Conservation (phyloP, 2,113 vertebrate genomes). For the Hippocampus mohnikei region DNA sequence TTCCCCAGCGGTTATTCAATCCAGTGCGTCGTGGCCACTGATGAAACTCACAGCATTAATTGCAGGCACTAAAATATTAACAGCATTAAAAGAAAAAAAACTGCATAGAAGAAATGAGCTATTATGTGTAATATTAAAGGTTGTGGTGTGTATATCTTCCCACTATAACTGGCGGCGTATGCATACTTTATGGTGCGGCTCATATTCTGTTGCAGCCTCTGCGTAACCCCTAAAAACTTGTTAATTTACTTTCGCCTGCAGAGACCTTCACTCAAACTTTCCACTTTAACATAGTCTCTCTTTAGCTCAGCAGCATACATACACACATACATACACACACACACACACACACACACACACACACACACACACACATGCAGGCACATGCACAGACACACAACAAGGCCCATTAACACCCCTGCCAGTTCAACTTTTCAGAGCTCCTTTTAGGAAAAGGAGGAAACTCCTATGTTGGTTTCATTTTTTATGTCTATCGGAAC, state of each 20-base stretch:
- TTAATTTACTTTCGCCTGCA: constrained; percentile 29
- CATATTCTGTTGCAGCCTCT: constrained; percentile 18
- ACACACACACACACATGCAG: no score
- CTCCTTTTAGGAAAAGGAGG: no score
- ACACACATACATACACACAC: no score
- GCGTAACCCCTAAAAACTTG: constrained; percentile 23
- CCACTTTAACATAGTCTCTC: constrained; percentile 1
- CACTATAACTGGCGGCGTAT: constrained; percentile 11
- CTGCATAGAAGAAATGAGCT: constrained; percentile 2
- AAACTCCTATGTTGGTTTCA: no score
- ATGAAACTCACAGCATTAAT: constrained; percentile 2
- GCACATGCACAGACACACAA: no score
- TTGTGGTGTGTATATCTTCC: constrained; percentile 2
- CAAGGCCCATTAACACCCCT: no score
- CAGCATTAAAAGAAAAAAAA: constrained; percentile 13
- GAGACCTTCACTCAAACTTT: constrained; percentile 39
- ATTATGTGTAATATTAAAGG: constrained; percentile 20
- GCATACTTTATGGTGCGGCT: constrained; percentile 14
- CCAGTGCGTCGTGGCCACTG: neutral
- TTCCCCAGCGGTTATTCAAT: neutral
- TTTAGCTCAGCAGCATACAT: no score
- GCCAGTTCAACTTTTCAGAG: no score
- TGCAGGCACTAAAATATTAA: constrained; percentile 22
- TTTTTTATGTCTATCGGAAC: no score
- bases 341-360: no score